phyloP scores from a whole-genome alignment of 2,888 invertebrate species.

The Caradrina kadenii region DNA sequence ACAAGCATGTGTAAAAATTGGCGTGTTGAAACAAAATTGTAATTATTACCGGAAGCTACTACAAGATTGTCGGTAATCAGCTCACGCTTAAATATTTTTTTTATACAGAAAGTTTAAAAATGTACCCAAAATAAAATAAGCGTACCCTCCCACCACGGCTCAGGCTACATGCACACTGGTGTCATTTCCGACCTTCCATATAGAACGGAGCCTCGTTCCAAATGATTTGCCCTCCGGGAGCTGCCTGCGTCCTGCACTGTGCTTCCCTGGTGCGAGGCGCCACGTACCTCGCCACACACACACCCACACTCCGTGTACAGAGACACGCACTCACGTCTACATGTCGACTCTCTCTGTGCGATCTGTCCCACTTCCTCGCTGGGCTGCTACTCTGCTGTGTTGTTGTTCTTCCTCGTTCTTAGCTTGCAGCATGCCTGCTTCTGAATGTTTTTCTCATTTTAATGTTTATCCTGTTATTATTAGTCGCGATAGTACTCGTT shows the following conservation, averaged over 20 bases:
- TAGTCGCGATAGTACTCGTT: constrained; percentile 67
- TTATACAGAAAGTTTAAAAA: constrained; percentile 10
- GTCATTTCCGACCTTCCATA: constrained; percentile 24
- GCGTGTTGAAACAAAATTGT: constrained; percentile 14
- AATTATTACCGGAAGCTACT: background rate
- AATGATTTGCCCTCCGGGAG: constrained; percentile 70
- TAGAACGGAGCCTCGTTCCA: constrained; percentile 27
- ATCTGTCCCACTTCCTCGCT: constrained; percentile 61
- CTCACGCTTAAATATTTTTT: constrained; percentile 4
- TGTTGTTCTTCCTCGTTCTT: constrained; percentile 54
- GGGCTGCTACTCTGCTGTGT: constrained; percentile 62
- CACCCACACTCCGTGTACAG: constrained; percentile 66
- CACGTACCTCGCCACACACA: constrained; percentile 56
- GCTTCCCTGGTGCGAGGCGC: constrained; percentile 65
- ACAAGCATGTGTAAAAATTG: constrained; percentile 20
- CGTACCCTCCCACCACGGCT: constrained; percentile 1
- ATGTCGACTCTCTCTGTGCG: constrained; percentile 58
- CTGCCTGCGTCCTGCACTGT: constrained; percentile 71
- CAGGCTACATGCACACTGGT: constrained; percentile 7
- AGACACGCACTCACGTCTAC: constrained; percentile 65
- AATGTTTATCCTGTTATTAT: constrained; percentile 61
- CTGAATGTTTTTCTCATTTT: constrained; percentile 63
- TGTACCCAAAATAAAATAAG: constrained; percentile 15
- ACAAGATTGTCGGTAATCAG: background rate
- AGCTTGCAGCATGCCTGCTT: constrained; percentile 66